Percentiles rank a stretch among this genome's conserved stretches.
Conservation (phyloP, 1,140 invertebrate species). For the Stratiolaelaps scimitus region DNA sequence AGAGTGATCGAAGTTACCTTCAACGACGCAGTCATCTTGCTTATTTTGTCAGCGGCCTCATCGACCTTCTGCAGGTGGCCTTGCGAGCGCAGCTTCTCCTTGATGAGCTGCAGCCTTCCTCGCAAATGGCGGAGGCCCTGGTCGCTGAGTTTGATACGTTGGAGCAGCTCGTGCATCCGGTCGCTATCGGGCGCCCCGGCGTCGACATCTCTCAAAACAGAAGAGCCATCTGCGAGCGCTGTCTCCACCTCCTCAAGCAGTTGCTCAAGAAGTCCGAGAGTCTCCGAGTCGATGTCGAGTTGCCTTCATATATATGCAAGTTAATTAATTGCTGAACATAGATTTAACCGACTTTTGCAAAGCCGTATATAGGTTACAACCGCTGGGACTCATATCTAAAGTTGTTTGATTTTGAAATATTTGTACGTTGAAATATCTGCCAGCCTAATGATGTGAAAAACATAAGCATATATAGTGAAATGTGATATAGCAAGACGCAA, state of each 20-base stretch:
- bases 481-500: not conserved
- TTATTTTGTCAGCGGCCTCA: not conserved
- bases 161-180: conserved; percentile 17
- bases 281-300: conserved; percentile 28
- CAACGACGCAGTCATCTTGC: conserved; percentile 14
- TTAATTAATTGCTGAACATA: too few species aligned
- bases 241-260: conserved; percentile 17
- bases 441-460: too few species aligned
- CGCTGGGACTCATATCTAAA: too few species aligned
- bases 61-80: conserved; percentile 16
- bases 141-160: conserved; percentile 6
- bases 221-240: not conserved
- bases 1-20: conserved; percentile 4
- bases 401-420: too few species aligned
- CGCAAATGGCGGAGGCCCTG: conserved; percentile 10
- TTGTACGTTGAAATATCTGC: too few species aligned
- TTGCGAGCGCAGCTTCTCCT: conserved; percentile 5
- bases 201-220: conserved; percentile 11
- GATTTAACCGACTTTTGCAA: too few species aligned
- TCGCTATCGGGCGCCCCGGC: conserved; percentile 10
- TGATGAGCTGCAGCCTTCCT: conserved; percentile 27
- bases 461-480: too few species aligned
- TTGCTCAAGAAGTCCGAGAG: not conserved
- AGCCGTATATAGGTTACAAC: too few species aligned
- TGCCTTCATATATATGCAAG: not conserved